A percentile compares a stretch with the other conserved stretches of the same genome.
These are phyloP conservation scores for Pandemis corylana DNA, from an alignment of 2,888 invertebrate genomes.

Conservation along the genomic window DNA sequence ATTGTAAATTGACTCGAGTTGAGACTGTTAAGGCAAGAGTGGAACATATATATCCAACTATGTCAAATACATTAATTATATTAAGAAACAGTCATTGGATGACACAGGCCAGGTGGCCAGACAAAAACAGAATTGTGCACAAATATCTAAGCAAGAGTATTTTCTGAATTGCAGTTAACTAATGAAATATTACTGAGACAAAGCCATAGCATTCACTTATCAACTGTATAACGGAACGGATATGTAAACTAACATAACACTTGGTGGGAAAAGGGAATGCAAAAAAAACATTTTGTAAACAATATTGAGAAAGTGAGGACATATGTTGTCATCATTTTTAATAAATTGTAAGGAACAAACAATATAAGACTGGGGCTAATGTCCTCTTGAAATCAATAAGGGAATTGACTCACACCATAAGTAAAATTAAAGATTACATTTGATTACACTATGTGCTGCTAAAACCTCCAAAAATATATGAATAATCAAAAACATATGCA, in stretches of 20 bases:
- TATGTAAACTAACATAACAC: background rate
- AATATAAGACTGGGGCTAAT: background rate
- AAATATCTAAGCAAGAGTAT: background rate
- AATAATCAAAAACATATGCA: conserved; percentile 17
- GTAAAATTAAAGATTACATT: conserved; percentile 17
- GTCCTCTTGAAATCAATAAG: too few relatives aligned
- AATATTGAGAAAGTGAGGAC: background rate
- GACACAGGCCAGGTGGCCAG: background rate
- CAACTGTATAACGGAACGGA: background rate
- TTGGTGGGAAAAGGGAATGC: conserved; percentile 1
- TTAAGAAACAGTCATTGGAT: too few relatives aligned
- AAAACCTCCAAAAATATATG: conserved; percentile 25
- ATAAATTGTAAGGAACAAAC: background rate
- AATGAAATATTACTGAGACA: conserved; percentile 16
- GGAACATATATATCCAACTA: too few relatives aligned
- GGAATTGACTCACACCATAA: background rate
- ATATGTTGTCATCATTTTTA: background rate
- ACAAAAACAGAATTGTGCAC: background rate
- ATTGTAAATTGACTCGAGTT: too few relatives aligned
- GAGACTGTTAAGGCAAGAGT: too few relatives aligned
- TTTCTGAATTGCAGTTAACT: background rate
- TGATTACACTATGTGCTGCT: conserved; percentile 14
- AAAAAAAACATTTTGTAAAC: background rate
- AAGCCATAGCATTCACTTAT: background rate
- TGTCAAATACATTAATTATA: too few relatives aligned